Base-by-base conservation (phyloP, 2,888 invertebrate species). In the Hyposoter dolosus region DNA sequence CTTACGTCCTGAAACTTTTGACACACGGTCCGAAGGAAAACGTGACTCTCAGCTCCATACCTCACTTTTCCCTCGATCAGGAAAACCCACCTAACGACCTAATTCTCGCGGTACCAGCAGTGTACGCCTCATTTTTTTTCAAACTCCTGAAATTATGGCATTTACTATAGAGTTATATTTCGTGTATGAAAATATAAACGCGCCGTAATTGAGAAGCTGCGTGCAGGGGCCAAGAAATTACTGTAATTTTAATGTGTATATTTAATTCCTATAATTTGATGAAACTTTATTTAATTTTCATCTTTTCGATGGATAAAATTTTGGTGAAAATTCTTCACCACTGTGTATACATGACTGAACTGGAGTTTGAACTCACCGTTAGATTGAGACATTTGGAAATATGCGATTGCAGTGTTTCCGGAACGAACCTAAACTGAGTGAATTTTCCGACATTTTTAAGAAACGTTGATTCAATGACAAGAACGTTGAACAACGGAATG, bases 1-100 rank as follows among this genome's bases (percentile, higher is more conserved):
- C 28, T 15, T n/a, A 45, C 79, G 28, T 47, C 82, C 75, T 75
- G 74, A 75, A 78, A 74, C 78, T 69, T 78, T 53, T 40, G 69
- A 66, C 78, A 85, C 69, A 43, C 75, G 82, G 53, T 82, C 12
- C 56, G n/a, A 79, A 69, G 82, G 79, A 85, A 80, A 80, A 80
- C 72, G 78, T 69, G 78, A 75, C 50, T 45, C 50, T 63, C 40
- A 32, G 78, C 69, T 75, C 47, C 53, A 35, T 50, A 17, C n/a
- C 60, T 69, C 63, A 60, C 75, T 50, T 47, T 80, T 85, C 78
- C 78, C 82, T 82, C 82, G 82, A 72, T 71, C 63, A n/a, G 50
- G 71, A 40, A 56, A 17, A 40, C 56, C 56, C 53, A 28, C 65
- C 35, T 35, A 5, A 35, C 35, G 35, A 35, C 35, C 35, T 6